A percentile compares a stretch with the other conserved stretches of the same genome.
Evolutionary conservation across 2,797 vertebrate species (phyloP).

Genomic region (Coregonus sp.): DNA sequence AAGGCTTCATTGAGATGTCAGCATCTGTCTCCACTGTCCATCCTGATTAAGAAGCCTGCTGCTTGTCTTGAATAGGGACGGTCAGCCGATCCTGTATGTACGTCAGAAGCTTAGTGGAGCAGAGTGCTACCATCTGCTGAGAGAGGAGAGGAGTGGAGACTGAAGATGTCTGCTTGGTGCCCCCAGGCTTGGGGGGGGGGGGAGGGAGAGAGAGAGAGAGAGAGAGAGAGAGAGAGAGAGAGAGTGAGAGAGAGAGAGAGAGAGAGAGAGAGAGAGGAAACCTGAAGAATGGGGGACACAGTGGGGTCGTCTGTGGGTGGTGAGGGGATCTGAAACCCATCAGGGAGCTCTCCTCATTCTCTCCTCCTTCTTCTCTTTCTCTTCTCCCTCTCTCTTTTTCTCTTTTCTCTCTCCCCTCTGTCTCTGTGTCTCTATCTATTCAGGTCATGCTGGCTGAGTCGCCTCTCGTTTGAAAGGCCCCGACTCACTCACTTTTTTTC

Average conservation of each 20-base stretch:
- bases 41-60: not conserved
- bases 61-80: not conserved
- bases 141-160: conserved; percentile 27
- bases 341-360: conserved; percentile 32
- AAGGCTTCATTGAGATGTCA: no score
- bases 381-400: not conserved
- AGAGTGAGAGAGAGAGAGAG: conserved; percentile 16
- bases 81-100: not conserved
- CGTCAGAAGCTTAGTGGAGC: conserved; percentile 4
- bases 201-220: conserved; percentile 53
- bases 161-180: conserved; percentile 51
- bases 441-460: conserved; percentile 54
- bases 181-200: conserved; percentile 8
- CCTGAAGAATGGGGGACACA: conserved; percentile 56
- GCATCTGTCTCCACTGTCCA: not conserved
- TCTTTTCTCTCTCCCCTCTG: conserved; percentile 17
- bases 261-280: conserved; percentile 25
- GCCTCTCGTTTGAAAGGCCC: conserved; percentile 42
- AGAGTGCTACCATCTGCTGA: conserved; percentile 23
- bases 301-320: conserved; percentile 55
- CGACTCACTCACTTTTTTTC: not conserved
- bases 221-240: conserved; percentile 27
- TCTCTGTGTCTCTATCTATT: conserved; percentile 35
- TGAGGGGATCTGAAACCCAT: conserved; percentile 44
- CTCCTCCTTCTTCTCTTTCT: conserved; percentile 1